phyloP scores from a whole-genome alignment of 2,797 vertebrate genomes.

The Eulemur albifrons region DNA sequence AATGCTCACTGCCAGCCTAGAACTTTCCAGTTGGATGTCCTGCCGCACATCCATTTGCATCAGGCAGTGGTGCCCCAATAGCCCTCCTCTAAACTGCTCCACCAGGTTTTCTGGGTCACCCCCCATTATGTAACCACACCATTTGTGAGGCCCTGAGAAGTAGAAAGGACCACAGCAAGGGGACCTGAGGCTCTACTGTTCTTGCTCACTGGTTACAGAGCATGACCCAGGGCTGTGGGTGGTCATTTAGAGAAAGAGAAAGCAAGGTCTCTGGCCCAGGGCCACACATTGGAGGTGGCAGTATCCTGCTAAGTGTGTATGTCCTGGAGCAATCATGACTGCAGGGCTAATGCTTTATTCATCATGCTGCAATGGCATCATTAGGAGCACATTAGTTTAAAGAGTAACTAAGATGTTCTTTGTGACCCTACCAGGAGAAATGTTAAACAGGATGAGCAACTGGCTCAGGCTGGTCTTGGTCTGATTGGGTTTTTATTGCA shows the following conservation, averaged over 20 bases:
- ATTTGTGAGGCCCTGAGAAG: not conserved
- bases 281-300: not conserved
- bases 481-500: slow-evolving; percentile 78
- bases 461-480: slow-evolving; percentile 82
- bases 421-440: slow-evolving; percentile 85
- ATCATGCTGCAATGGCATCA: slow-evolving; percentile 73
- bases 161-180: not conserved
- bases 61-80: too few species aligned
- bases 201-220: not conserved
- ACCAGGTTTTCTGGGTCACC: not conserved
- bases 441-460: slow-evolving; percentile 79
- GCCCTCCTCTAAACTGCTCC: not conserved
- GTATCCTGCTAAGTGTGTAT: not conserved
- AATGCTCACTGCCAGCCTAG: not conserved
- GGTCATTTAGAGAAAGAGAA: not conserved
- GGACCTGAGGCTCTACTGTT: too few species aligned
- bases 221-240: not conserved
- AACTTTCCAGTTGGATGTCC: not conserved
- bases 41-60: not conserved
- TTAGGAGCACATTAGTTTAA: slow-evolving; percentile 91
- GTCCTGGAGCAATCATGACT: not conserved
- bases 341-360: slow-evolving; percentile 82
- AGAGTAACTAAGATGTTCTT: slow-evolving; percentile 89
- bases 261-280: not conserved
- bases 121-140: not conserved